phyloP scores from a whole-genome alignment of 2,888 invertebrate genomes.

The Masnerella sp. region DNA sequence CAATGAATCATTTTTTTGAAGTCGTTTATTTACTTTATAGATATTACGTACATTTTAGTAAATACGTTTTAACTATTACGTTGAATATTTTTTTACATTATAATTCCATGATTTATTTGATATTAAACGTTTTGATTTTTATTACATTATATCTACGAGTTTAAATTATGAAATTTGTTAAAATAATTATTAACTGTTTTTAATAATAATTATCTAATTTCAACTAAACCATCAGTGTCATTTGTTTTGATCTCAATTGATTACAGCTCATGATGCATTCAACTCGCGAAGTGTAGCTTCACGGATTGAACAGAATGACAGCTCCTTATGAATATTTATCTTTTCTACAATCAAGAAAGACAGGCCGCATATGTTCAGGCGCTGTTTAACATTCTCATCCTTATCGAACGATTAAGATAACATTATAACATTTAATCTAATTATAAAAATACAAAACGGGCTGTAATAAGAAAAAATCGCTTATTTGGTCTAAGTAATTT shows the following conservation, averaged over 20 bases:
- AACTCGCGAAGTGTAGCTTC: slow-evolving; percentile 30
- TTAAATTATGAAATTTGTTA: no score
- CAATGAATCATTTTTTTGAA: background rate
- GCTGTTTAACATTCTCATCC: slow-evolving; percentile 25
- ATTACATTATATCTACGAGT: no score
- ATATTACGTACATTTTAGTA: no score
- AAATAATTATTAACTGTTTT: no score
- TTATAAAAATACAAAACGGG: slow-evolving; percentile 15
- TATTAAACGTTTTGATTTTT: no score
- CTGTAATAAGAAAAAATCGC: no score
- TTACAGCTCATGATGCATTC: slow-evolving; percentile 45
- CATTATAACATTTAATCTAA: slow-evolving; percentile 9
- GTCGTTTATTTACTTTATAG: no score
- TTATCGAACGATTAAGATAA: slow-evolving; percentile 37
- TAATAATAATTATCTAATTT: slow-evolving; percentile 21
- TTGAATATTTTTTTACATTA: no score
- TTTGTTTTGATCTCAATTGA: slow-evolving; percentile 41
- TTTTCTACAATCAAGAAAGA: slow-evolving; percentile 45
- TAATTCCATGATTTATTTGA: no score
- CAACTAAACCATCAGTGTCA: slow-evolving; percentile 3
- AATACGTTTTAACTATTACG: no score
- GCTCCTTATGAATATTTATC: slow-evolving; percentile 54
- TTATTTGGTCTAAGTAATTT: no score
- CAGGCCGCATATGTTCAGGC: slow-evolving; percentile 35
- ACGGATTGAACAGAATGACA: slow-evolving; percentile 40